phyloP scores from a whole-genome alignment of 2,113 vertebrate genomes.

The Anolis carolinensis region DNA sequence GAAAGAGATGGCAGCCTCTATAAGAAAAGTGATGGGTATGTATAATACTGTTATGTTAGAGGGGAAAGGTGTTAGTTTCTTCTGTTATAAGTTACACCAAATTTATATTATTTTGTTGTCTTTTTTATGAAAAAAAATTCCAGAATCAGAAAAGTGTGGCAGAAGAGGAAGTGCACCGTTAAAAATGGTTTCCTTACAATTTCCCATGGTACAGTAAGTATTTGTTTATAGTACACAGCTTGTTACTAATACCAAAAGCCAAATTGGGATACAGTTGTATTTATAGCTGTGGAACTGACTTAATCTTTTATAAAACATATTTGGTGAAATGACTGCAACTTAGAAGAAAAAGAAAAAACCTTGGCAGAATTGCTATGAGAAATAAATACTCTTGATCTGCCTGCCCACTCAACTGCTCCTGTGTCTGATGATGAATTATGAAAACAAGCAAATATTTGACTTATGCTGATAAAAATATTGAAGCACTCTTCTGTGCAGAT shows the following conservation, averaged over 20 bases:
- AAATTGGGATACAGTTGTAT: conserved; percentile 55
- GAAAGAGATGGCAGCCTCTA: conserved; percentile 91
- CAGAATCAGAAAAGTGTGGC: conserved; percentile 96
- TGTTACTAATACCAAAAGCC: conserved; percentile 61
- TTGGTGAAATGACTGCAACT: conserved; percentile 35
- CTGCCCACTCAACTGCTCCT: conserved; percentile 37
- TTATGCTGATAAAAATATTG: conserved; percentile 24
- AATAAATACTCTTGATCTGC: conserved; percentile 8
- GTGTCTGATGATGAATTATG: conserved; percentile 38
- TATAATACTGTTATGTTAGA: not conserved
- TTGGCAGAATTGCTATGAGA: conserved; percentile 41
- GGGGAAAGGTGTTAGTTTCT: not conserved
- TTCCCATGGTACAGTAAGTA: conserved; percentile 93
- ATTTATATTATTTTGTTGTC: conserved; percentile 23
- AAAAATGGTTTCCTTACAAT: conserved; percentile 94
- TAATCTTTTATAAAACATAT: conserved; percentile 33
- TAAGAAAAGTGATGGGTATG: conserved; percentile 97
- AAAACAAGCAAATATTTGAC: conserved; percentile 1
- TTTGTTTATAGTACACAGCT: conserved; percentile 58
- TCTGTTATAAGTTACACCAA: not conserved
- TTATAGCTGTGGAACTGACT: conserved; percentile 55
- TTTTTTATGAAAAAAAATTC: conserved; percentile 4
- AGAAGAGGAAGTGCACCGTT: conserved; percentile 95
- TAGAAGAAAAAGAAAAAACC: conserved; percentile 8
- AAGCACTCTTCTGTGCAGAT: not conserved